phyloP scores from a whole-genome alignment of 2,113 vertebrate species.

The Neolamprologus variostigma region DNA sequence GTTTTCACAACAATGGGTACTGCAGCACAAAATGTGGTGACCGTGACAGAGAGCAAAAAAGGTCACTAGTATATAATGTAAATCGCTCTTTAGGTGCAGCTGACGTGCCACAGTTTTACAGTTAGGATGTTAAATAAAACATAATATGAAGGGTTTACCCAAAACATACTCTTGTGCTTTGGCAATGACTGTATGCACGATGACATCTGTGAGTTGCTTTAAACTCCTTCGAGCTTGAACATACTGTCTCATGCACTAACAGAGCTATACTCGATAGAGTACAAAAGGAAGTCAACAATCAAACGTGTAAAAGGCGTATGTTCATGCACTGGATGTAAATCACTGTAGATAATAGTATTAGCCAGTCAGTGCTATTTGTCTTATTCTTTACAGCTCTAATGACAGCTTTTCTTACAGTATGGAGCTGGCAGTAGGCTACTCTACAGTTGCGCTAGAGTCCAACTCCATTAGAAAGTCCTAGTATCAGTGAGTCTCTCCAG shows the following conservation, averaged over 20 bases:
- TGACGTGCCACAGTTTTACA: background rate
- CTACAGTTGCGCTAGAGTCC: background rate
- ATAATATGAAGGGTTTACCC: background rate
- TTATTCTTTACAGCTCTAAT: constrained; percentile 6
- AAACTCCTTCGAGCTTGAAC: background rate
- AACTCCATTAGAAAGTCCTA: constrained; percentile 32
- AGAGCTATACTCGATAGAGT: background rate
- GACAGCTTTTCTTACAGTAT: background rate
- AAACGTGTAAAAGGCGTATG: background rate
- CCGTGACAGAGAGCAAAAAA: background rate
- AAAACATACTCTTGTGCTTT: background rate
- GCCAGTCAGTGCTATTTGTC: background rate
- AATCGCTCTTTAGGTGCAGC: background rate
- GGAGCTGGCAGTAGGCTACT: background rate
- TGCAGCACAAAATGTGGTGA: background rate
- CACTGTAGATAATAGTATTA: constrained; percentile 9
- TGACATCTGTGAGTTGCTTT: constrained; percentile 21
- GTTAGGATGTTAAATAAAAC: background rate
- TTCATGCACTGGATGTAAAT: constrained; percentile 21
- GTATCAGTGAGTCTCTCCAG: constrained; percentile 44
- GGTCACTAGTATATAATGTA: background rate
- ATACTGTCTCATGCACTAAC: constrained; percentile 5
- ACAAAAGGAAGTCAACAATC: constrained; percentile 6
- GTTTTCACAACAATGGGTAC: background rate
- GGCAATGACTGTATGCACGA: background rate